phyloP scores from a whole-genome alignment of 2,888 invertebrate genomes.

The Hemistola chrysoprasaria region DNA sequence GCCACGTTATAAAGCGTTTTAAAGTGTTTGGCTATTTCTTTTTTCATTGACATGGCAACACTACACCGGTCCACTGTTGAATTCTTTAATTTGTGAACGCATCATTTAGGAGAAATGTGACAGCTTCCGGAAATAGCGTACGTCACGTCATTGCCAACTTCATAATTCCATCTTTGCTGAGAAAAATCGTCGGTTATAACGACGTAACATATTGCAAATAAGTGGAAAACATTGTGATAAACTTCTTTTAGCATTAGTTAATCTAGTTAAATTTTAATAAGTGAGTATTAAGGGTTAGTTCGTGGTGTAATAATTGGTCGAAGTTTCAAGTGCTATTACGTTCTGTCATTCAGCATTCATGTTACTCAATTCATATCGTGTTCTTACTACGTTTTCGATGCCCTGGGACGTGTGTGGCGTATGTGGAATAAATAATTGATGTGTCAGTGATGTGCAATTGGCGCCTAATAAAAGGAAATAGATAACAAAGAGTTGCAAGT shows the following conservation, averaged over 20 bases:
- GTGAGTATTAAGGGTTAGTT: conserved; percentile 60
- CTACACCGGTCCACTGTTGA: too few species aligned
- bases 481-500: conserved; percentile 64
- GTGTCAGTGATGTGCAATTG: conserved; percentile 35
- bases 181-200: conserved; percentile 64
- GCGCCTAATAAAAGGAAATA: conserved; percentile 48
- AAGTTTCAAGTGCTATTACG: conserved; percentile 68
- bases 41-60: too few species aligned
- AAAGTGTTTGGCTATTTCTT: too few species aligned
- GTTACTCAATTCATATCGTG: conserved; percentile 73
- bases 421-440: conserved; percentile 31
- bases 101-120: conserved; percentile 42
- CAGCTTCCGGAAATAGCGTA: conserved; percentile 76
- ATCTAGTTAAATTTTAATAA: conserved; percentile 74
- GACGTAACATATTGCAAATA: conserved; percentile 69
- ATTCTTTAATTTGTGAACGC: conserved; percentile 25
- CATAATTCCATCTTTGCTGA: conserved; percentile 56
- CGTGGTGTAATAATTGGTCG: conserved; percentile 41
- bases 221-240: conserved; percentile 75
- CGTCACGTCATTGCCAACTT: conserved; percentile 79
- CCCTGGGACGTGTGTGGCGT: conserved; percentile 40
- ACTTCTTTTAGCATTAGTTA: conserved; percentile 70
- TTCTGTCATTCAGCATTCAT: conserved; percentile 61
- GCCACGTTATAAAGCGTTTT: too few species aligned
- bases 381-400: conserved; percentile 52